Base-by-base conservation (phyloP, 1,140 invertebrate species). In the Plectrocnemia conspersa region DNA sequence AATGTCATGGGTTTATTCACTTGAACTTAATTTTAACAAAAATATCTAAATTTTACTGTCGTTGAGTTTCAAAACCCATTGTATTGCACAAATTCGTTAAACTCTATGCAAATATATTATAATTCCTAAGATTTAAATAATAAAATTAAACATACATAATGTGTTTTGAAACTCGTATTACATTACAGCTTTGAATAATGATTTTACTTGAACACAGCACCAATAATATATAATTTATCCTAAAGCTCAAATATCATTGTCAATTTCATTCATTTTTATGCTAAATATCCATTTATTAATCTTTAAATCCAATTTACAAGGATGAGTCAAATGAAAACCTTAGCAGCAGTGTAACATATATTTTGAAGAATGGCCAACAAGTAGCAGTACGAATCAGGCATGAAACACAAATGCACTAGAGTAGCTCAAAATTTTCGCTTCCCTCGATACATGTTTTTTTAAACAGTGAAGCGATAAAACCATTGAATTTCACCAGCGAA, bases 321-420 rank as follows among this genome's bases (percentile, higher is more conserved):
- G 7, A 9, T 29, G 7, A 29, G 27, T 13, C 27, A 29, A 7
- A 29, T 29, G 7, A n/a, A n/a, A n/a, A n/a, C 27, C 13, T 13
- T 13, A 29, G 65, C 42, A 16, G 58, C 66, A 66, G 62, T 62
- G 62, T 61, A 40, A 53, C 56, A 58, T 61, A 62, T 38, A 29
- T 66, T 63, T 66, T 66, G 65, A 68, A 66, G n/a, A n/a, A n/a
- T n/a, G n/a, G n/a, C n/a, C n/a, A n/a, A n/a, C n/a, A n/a, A n/a
- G n/a, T n/a, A n/a, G n/a, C n/a, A n/a, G n/a, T n/a, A n/a, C n/a
- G n/a, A n/a, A n/a, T n/a, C n/a, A n/a, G n/a, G n/a, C n/a, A n/a
- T n/a, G n/a, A n/a, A n/a, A n/a, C n/a, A n/a, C n/a, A n/a, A n/a
- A n/a, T n/a, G n/a, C n/a, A n/a, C n/a, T n/a, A n/a, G n/a, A n/a